Base-by-base conservation (phyloP, 2,113 vertebrate genomes). In the Elephantulus edwardii region DNA sequence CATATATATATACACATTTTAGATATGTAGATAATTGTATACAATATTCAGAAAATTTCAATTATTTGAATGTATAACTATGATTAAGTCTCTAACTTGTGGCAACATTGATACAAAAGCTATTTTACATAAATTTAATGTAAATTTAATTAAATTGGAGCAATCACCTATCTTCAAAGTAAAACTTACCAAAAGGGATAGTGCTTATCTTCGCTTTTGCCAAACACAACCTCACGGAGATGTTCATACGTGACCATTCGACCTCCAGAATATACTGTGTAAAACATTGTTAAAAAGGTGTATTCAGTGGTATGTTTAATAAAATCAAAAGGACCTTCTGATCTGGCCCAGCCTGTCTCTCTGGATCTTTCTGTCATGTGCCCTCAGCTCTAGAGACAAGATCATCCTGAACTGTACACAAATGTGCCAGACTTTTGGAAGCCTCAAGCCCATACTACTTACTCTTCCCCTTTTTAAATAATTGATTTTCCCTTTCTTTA, bases 231-330 rank as follows among this genome's bases (percentile, higher is more conserved):
- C 76, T 98, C 98, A n/a, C 98, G 98, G 38, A 98, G 97, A 70
- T 98, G 97, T 94, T 98, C 98, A 0, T 99, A 98, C 0, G 95
- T 96, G 62, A 98, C 96, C 98, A 98, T 99, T 93, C 98, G 97
- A 79, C 98, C 97, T 2, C 98, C 98, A 1, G 98, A 98, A 94
- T 99, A 98, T 54, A 98, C 98, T 98, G 92, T 19, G 48, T 75
- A 83, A 92, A 89, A 92, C 64, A 96, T 35, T 33, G 90, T 78
- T 52, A 81, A 52, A 92, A 5, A 3, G 11, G 26, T 60, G 35
- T 62, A 58, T 33, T 92, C 16, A 91, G 78, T 19, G 22, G 6
- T 9, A 33, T 5, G 6, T 78, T 78, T 86, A 58, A 83, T 30
- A 40, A 76, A 90, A 5, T 13, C 28, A 75, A 38, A 48, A 84